Conservation (phyloP, 2,888 invertebrate species). For the Noctua fimbriata region DNA sequence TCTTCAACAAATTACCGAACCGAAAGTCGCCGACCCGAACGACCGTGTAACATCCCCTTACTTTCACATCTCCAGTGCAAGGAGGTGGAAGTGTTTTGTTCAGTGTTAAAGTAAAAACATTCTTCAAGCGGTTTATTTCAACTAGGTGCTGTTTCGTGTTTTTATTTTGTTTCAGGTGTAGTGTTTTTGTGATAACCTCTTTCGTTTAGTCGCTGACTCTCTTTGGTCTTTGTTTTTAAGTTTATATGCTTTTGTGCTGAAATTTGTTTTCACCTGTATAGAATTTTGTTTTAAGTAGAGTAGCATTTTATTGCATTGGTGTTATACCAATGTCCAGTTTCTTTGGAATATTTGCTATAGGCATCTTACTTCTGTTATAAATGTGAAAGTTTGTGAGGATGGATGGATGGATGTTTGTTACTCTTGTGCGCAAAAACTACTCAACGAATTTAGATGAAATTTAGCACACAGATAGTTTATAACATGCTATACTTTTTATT, state of each 20-base stretch:
- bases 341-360: background rate
- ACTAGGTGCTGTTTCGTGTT: constrained; percentile 23
- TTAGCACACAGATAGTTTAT: too few species aligned
- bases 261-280: constrained; percentile 19
- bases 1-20: background rate
- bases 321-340: background rate
- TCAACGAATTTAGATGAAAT: too few species aligned
- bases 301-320: too few species aligned
- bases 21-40: background rate
- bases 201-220: constrained; percentile 29
- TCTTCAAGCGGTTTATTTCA: constrained; percentile 48
- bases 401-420: too few species aligned
- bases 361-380: too few species aligned
- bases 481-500: too few species aligned
- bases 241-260: constrained; percentile 26
- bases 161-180: constrained; percentile 44
- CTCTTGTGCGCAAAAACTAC: too few species aligned
- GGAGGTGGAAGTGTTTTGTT: constrained; percentile 39
- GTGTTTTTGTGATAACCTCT: constrained; percentile 44
- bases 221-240: constrained; percentile 30
- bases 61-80: constrained; percentile 36
- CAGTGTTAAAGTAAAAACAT: constrained; percentile 43
- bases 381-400: too few species aligned
- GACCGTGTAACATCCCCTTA: background rate
- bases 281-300: background rate